Percentiles rank a stretch among this genome's conserved stretches.
phyloP scores from a whole-genome alignment of 2,888 invertebrate species.

The Polymixis lichenea region DNA sequence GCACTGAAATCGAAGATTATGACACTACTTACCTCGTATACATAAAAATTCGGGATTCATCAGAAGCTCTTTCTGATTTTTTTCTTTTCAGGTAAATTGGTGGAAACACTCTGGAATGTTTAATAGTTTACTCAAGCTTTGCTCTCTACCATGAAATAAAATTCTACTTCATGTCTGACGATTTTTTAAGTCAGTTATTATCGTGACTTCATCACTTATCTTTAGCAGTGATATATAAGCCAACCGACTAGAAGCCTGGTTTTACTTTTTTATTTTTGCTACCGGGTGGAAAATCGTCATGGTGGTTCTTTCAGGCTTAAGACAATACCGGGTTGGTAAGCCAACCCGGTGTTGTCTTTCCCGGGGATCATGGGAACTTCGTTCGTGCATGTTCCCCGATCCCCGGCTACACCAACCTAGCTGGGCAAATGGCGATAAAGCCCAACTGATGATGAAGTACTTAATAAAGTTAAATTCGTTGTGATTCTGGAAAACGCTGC shows the following conservation, averaged over 20 bases:
- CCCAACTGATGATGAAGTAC: not conserved
- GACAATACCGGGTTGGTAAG: too few species aligned
- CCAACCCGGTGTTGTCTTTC: too few species aligned
- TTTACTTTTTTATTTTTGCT: too few species aligned
- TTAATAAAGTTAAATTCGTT: not conserved
- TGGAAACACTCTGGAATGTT: not conserved
- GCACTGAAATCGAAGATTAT: conserved; percentile 1
- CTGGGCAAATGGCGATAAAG: not conserved
- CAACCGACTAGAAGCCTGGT: too few species aligned
- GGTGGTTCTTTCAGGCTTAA: too few species aligned
- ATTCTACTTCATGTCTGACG: too few species aligned
- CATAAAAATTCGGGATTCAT: too few species aligned
- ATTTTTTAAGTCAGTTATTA: not conserved
- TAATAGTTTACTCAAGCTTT: not conserved
- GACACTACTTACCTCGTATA: not conserved
- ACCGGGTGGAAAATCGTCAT: too few species aligned
- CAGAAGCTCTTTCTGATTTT: too few species aligned
- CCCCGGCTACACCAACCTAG: not conserved
- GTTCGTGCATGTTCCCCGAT: too few species aligned
- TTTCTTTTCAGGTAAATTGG: not conserved
- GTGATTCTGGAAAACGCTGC: not conserved
- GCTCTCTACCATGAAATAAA: not conserved
- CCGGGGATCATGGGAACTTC: too few species aligned
- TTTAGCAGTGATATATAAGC: not conserved
- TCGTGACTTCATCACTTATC: not conserved